These are phyloP conservation scores for Hippocampus zosterae DNA, from an alignment of 2,113 vertebrate genomes.

Conservation along the genomic window DNA sequence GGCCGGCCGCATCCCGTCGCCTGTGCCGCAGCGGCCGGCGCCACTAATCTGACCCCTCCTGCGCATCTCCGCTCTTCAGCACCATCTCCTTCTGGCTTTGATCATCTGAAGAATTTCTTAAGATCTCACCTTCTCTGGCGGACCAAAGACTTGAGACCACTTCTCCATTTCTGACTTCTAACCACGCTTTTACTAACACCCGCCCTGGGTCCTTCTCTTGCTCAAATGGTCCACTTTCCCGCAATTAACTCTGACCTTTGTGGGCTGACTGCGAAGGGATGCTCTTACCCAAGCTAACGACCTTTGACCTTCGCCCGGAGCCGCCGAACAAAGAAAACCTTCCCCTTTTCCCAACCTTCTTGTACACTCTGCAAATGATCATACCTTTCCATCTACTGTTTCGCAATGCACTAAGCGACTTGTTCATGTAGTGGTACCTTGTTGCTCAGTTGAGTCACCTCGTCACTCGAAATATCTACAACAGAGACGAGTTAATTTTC, in stretches of 20 bases:
- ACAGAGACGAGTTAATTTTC: too few relatives aligned
- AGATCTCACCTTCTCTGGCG: conserved; percentile 27
- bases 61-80: conserved; percentile 41
- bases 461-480: too few relatives aligned
- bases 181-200: conserved; percentile 65
- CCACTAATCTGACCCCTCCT: conserved; percentile 64
- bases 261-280: conserved; percentile 42
- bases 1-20: conserved; percentile 44
- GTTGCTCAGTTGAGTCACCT: too few relatives aligned
- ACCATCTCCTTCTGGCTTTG: conserved; percentile 40
- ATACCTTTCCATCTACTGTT: background rate
- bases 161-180: conserved; percentile 39
- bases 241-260: conserved; percentile 62
- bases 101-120: conserved; percentile 28
- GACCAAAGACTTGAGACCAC: conserved; percentile 26
- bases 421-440: background rate
- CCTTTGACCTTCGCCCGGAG: conserved; percentile 38
- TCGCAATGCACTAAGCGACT: background rate
- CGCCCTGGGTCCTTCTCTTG: conserved; percentile 33
- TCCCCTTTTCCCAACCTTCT: conserved; percentile 29
- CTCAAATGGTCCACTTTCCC: conserved; percentile 35
- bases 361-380: conserved; percentile 9
- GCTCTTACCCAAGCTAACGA: conserved; percentile 36
- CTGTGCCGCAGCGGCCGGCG: conserved; percentile 50
- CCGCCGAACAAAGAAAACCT: conserved; percentile 33